Conservation (phyloP, 2,888 invertebrate species). For the Heliconius sara region DNA sequence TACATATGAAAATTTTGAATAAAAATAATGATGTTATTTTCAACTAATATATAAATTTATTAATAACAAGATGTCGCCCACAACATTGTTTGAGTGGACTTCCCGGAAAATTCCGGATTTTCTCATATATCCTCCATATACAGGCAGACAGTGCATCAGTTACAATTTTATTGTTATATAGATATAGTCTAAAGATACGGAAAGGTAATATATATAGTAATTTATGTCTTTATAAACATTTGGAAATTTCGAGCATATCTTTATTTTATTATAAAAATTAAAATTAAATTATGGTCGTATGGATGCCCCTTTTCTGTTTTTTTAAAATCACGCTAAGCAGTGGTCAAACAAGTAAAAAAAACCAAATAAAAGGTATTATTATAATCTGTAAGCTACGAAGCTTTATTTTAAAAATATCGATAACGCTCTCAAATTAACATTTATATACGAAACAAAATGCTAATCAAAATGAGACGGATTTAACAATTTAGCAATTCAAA, state of each 20-base stretch:
- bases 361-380: background rate
- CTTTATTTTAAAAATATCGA: background rate
- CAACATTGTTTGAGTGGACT: background rate
- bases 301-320: too few relatives aligned
- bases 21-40: too few relatives aligned
- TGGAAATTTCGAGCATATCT: background rate
- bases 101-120: background rate
- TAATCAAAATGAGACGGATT: slow-evolving; percentile 29
- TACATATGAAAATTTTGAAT: background rate
- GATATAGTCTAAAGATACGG: too few relatives aligned
- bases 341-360: background rate
- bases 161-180: too few relatives aligned
- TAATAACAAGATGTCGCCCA: background rate
- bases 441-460: slow-evolving; percentile 25
- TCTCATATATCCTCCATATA: too few relatives aligned
- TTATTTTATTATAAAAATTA: background rate
- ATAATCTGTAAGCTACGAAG: background rate
- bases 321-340: background rate
- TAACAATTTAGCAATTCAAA: slow-evolving; percentile 41
- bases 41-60: too few relatives aligned
- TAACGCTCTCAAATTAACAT: background rate
- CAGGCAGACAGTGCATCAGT: too few relatives aligned
- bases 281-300: too few relatives aligned
- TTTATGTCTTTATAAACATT: background rate
- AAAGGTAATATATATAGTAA: background rate